Base-by-base conservation (phyloP, 1,140 invertebrate species). In the Venturia canescens region DNA sequence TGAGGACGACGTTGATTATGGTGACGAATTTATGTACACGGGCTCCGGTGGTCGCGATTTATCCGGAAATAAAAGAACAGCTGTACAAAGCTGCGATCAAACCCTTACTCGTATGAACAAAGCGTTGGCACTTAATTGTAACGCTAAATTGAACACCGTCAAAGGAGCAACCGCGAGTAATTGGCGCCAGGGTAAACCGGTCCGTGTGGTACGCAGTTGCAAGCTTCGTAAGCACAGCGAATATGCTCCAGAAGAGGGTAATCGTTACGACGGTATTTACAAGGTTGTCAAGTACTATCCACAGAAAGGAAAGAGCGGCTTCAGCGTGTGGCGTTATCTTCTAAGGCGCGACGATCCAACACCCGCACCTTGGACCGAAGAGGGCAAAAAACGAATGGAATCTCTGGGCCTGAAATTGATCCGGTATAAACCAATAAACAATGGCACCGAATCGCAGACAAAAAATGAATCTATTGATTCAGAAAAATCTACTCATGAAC, bases 201-300 rank as follows among this genome's bases (percentile, higher is more conserved):
- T 97, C 4, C 89, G 96, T 76, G 96, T 97, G 1, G 93, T 97
- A 0, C 92, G 96, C 60, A 96, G 95, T n/a, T 78, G 67, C 53
- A 75, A 80, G 57, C 60, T 38, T 16, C 72, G 76, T n/a, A 44
- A 57, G n/a, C 48, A 77, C 71, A 80, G 67, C 53, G 60, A 72
- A 26, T 80, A 82, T 63, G 81, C 78, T 16, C 81, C 81, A 13
- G 44, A 67, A 60, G 57, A 79, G 26, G 81, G 81, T 11, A 78
- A 79, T 70, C 48, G 95, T 80, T 96, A 96, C 87, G 95, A 96
- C 91, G 96, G 96, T 3, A 93, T 96, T 57, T 96, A 96, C 88
- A 96, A 96, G 90, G 94, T 98, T 7, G 95, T 97, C 0, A 97
- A 96, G 84, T 98, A 97, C 88, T 97, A 96, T 92, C 95, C 95